Base-by-base conservation (phyloP, 1,140 invertebrate genomes). In the Mercenaria mercenaria region DNA sequence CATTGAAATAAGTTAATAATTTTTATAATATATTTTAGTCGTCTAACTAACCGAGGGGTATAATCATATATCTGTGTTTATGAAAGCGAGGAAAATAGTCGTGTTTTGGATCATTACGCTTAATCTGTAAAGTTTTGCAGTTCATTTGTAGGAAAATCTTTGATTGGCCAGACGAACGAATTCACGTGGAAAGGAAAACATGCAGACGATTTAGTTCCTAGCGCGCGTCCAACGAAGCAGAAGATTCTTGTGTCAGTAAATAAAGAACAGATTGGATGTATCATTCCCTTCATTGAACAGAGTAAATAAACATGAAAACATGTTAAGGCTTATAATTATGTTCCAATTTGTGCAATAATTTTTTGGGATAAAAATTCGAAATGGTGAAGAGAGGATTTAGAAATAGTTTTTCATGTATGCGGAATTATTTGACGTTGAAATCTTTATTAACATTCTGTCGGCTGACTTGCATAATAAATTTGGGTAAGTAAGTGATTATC, bases 401-500 rank as follows among this genome's bases (percentile, higher is more conserved):
- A 72, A 72, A 41, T 72, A 29, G 67, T 8, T 37, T 18, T 72
- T 18, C 23, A 43, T 34, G 13, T 47, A 23, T 69, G 11, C 26
- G 59, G 64, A 41, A 67, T 83, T 47, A 67, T 3, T 20, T 67
- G 3, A 83, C 81, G 32, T 83, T 67, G 39, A 59, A 41, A 29
- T 83, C 81, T 23, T 39, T 83, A 64, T 47, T 64, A 69, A 4
- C 61, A 6, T 43, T 83, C 39, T 83, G 59, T 29, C 81, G 81
- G 39, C 32, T 83, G 26, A 69, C 61, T 13, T 59, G n/a, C 26
- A 41, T 83, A 69, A 39, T 83, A 29, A 83, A 50, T 43, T 29
- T 69, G 39, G 81, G 81, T 83, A 69, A 83, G 81, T 67, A 59
- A 23, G n/a, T 50, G 52, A 67, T 83, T 83, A 83, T 83, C 81